These are phyloP conservation scores for Melopsittacus undulatus DNA, from an alignment of 2,797 vertebrate genomes.

Conservation along the genomic window DNA sequence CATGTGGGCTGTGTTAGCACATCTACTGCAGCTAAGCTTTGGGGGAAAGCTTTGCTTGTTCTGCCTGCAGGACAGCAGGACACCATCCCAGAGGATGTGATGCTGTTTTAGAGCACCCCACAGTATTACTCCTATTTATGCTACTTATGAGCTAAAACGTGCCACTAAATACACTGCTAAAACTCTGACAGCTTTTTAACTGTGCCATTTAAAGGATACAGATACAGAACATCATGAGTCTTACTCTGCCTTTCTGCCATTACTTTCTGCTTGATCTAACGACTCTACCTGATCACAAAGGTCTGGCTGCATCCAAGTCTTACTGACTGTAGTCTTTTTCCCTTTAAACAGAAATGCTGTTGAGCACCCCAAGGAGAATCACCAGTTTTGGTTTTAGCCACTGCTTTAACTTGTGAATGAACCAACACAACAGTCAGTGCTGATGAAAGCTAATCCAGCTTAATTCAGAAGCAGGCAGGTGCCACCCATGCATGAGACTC, in stretches of 20 bases:
- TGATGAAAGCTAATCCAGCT: not conserved
- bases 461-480: not conserved
- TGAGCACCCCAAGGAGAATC: not conserved
- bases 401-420: not conserved
- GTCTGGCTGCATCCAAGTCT: not conserved
- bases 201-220: not conserved
- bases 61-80: not conserved
- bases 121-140: not conserved
- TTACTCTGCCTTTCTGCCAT: not conserved
- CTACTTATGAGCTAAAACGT: not conserved
- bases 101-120: not conserved
- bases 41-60: not conserved
- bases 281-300: not conserved
- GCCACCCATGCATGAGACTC: not conserved
- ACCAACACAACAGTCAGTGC: not conserved
- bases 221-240: not conserved
- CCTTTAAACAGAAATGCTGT: not conserved
- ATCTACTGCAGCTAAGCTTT: not conserved
- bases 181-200: not conserved
- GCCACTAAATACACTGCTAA: not conserved
- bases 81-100: not conserved
- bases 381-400: not conserved
- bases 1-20: not conserved
- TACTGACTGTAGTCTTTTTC: not conserved
- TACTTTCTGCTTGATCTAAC: not conserved